These are phyloP conservation scores for Beroe ovata DNA, from an alignment of 37 sponge, comb jelly and placozoan genomes.

Conservation along the genomic window DNA sequence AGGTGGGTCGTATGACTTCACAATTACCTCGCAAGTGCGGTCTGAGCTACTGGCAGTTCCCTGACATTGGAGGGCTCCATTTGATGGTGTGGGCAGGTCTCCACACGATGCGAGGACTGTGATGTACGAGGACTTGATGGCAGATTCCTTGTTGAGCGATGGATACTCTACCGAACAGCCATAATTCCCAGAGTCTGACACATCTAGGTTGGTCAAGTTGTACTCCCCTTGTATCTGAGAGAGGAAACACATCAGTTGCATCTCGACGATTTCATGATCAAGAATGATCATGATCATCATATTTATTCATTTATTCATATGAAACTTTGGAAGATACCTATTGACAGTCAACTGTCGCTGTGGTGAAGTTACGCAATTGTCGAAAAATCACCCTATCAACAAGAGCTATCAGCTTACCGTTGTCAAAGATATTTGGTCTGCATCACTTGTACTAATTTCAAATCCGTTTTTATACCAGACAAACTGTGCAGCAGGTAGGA, in stretches of 20 bases:
- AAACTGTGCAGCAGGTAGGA: background rate
- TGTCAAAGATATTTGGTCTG: constrained; percentile 31
- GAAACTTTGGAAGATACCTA: no score
- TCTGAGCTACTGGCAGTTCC: background rate
- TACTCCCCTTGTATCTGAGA: constrained; percentile 7
- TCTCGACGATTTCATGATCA: no score
- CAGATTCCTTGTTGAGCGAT: background rate
- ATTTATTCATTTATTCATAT: no score
- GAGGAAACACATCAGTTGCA: no score
- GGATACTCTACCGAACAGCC: constrained; percentile 38
- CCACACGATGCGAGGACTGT: constrained; percentile 18
- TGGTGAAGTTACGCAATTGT: no score
- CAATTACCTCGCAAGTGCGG: constrained; percentile 24
- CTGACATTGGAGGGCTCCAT: background rate
- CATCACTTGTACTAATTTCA: background rate
- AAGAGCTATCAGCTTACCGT: no score
- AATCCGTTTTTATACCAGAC: constrained; percentile 64
- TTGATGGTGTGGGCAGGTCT: background rate
- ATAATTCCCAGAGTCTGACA: background rate
- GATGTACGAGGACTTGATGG: background rate
- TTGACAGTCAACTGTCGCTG: no score
- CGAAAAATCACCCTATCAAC: no score
- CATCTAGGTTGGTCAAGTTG: background rate
- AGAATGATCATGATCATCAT: no score
- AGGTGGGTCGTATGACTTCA: no score